phyloP scores from a whole-genome alignment of 2,113 vertebrate species.

The Tor tambroides region DNA sequence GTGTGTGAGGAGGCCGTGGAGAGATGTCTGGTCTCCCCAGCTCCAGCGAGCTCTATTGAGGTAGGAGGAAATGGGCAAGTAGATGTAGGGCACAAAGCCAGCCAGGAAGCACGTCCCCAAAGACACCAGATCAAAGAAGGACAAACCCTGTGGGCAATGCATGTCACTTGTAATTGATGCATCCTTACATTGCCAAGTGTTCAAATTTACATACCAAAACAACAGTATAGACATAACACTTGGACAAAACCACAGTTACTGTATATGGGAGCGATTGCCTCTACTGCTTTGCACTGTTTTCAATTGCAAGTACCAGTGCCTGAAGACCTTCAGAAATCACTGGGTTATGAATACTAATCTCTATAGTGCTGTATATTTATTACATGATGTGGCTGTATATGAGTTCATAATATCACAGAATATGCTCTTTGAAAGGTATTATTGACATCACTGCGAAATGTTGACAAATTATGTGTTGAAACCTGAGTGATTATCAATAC shows the following conservation, averaged over 20 bases:
- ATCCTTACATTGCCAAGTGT: not conserved
- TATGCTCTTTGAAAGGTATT: not conserved
- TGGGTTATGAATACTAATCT: not conserved
- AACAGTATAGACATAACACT: not conserved
- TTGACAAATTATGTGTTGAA: not conserved
- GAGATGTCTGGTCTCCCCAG: conserved; percentile 97
- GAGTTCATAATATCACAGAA: not conserved
- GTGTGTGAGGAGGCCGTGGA: conserved; percentile 89
- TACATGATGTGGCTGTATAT: not conserved
- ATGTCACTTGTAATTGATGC: not conserved
- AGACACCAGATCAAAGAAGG: conserved; percentile 71
- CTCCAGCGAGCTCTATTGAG: conserved; percentile 90
- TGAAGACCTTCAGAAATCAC: not conserved
- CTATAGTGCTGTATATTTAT: not conserved
- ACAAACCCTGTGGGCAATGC: conserved; percentile 82
- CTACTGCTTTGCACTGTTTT: not conserved
- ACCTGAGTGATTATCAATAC: conserved; percentile 25
- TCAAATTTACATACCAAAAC: not conserved
- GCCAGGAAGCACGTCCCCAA: conserved; percentile 81
- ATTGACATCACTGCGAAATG: not conserved
- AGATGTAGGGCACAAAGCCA: conserved; percentile 90
- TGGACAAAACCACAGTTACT: not conserved
- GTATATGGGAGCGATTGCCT: conserved; percentile 1
- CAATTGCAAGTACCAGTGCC: not conserved
- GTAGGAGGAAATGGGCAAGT: conserved; percentile 90